Evolutionary conservation across 2,797 vertebrate species (phyloP).

Genomic region (Avahi laniger): DNA sequence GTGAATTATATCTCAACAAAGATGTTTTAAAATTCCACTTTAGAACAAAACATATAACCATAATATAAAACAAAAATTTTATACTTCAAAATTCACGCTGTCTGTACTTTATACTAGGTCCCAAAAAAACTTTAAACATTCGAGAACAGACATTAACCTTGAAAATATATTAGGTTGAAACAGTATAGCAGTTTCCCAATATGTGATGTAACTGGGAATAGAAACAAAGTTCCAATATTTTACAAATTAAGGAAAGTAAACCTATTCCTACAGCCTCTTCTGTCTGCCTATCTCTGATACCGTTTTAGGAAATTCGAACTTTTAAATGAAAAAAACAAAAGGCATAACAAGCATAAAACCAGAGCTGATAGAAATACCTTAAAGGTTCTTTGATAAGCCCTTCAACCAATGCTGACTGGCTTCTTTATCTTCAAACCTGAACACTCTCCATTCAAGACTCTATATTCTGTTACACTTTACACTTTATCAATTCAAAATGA

Average conservation of each 20-base stretch:
- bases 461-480: not conserved
- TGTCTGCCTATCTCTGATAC: not conserved
- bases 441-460: not conserved
- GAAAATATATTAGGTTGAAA: not conserved
- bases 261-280: not conserved
- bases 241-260: conserved; percentile 37
- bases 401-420: not conserved
- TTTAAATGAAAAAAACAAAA: not conserved
- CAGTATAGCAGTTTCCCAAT: not conserved
- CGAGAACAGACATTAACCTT: not conserved
- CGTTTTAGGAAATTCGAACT: not conserved
- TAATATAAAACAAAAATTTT: not conserved
- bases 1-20: not conserved
- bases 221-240: conserved; percentile 14
- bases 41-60: not conserved
- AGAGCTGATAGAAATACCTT: not conserved
- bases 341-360: not conserved
- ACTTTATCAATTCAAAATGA: conserved; percentile 38
- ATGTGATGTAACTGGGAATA: not conserved
- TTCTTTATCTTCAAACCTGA: not conserved
- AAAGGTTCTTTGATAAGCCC: not conserved
- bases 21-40: not conserved
- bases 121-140: conserved; percentile 10
- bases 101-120: not conserved
- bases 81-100: not conserved